Base-by-base conservation (phyloP, 2,888 invertebrate genomes). In the Morpho achilles region DNA sequence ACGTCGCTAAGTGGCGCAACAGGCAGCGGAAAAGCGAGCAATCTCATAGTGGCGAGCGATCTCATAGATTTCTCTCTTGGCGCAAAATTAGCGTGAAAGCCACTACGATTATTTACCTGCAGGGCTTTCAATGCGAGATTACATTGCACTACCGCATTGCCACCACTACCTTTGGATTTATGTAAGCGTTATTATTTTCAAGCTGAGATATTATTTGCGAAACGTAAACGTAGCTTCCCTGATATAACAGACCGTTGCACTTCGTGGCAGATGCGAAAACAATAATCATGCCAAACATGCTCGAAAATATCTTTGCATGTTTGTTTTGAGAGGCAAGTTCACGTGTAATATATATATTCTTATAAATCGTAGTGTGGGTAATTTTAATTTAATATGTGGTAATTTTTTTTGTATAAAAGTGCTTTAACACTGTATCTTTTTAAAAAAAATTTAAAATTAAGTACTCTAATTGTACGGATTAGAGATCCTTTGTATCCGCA, bases 141-240 rank as follows among this genome's bases (percentile, higher is more conserved):
- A 82, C 77, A 74, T 74, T 73, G 67, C 67, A 69, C 69, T 71
- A 74, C 73, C 32, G 32, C 32, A 32, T 32, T 32, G 68, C 69
- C 64, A 69, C 73, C 72, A 74, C 69, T 69, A 75, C 74, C 79
- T 80, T 86, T 83, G 80, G 82, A 81, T 84, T 78, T 82, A 86
- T 84, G 84, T 82, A 77, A 78, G 77, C 81, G 79, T 82, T 82
- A 85, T 86, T 83, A 86, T 85, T 82, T 78, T 72, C 64, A 62
- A 73, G 77, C 69, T 69, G 72, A 71, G 76, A 75, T 80, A 87
- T 84, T 84, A 86, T 84, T 84, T 77, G 54, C 80, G 76, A 82
- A 84, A 80, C 76, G 80, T 82, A 80, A 83, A 80, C 79, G 80
- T 80, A 79, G 80, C 77, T 79, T 76, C 74, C 73, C 73, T 73